Base-by-base conservation (phyloP, 2,888 invertebrate species). In the Acronicta leporina region DNA sequence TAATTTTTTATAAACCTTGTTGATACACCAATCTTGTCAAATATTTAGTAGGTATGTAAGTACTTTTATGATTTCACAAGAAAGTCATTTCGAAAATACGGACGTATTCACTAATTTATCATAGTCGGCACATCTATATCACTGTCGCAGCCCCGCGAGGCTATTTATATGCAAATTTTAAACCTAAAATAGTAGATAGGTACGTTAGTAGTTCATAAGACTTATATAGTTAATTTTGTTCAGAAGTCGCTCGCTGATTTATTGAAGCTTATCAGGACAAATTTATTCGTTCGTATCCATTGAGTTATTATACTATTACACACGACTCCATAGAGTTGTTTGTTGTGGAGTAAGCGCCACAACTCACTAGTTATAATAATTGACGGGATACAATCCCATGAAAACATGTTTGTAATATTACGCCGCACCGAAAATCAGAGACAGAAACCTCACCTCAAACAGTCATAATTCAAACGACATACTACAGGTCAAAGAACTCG, bases 141-240 rank as follows among this genome's bases (percentile, higher is more conserved):
- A 79, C 68, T 77, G 79, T 71, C 77, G 50, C 42, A 63, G 70
- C 52, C 67, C 61, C 58, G 50, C 52, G 51, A 61, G 70, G 79
- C 86, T 82, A 88, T 89, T 86, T 89, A 84, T 85, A 89, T 88
- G 88, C 84, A 80, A 89, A 88, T 89, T 87, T 86, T 70, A 85
- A 86, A 85, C 78, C 83, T 80, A 79, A 82, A 82, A 82, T 83
- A 80, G 75, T 83, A 80, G 75, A 69, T 73, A 66, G 64, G 63
- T 73, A 79, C 51, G 57, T 62, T 20, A 52, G 55, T 49, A 45
- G 68, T 55, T 66, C 55, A 73, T 63, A 59, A 52, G 58, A 68
- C 63, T 59, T 58, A 63, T 76, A 52, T 41, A 80, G 77, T 84
- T 87, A 87, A 87, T 87, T 87, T 84, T 76, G 82, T 80, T 87